Evolutionary conservation across 2,797 vertebrate species (phyloP).

Genomic region (Yasuhikotakia modesta): DNA sequence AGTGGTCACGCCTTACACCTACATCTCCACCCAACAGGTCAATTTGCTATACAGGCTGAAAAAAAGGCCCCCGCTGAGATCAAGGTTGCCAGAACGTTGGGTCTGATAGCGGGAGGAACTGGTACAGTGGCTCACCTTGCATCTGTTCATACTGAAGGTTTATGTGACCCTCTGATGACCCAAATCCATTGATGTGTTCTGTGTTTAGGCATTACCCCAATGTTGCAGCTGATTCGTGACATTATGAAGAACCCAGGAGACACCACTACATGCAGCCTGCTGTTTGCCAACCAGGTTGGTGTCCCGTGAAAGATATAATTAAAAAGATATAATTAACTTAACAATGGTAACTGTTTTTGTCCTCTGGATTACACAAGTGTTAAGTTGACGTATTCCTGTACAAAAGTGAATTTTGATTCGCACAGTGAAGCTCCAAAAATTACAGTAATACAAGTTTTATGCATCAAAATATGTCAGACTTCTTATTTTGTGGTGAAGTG

Average conservation of each 20-base stretch:
- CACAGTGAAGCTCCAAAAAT: too few relatives aligned
- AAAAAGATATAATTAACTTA: not conserved
- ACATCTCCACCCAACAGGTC: conserved; percentile 55
- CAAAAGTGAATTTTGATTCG: too few relatives aligned
- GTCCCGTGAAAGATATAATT: not conserved
- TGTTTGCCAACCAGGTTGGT: conserved; percentile 72
- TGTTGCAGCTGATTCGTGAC: conserved; percentile 67
- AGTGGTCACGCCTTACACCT: conserved; percentile 5
- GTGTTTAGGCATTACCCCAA: conserved; percentile 67
- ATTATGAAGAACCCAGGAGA: conserved; percentile 67
- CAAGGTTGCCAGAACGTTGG: conserved; percentile 58
- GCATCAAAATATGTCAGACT: too few relatives aligned
- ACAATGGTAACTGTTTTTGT: too few relatives aligned
- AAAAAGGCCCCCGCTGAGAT: conserved; percentile 63
- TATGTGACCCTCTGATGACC: not conserved
- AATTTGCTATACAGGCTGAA: conserved; percentile 66
- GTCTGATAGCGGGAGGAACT: conserved; percentile 71
- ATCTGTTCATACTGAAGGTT: not conserved
- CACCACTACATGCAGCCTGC: conserved; percentile 65
- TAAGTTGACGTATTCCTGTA: too few relatives aligned
- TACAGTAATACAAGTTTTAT: too few relatives aligned
- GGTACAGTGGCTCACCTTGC: conserved; percentile 48
- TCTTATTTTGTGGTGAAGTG: not conserved
- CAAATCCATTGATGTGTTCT: not conserved
- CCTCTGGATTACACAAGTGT: too few relatives aligned